Base-by-base conservation (phyloP, 2,888 invertebrate genomes). In the Drosophila subquinaria region DNA sequence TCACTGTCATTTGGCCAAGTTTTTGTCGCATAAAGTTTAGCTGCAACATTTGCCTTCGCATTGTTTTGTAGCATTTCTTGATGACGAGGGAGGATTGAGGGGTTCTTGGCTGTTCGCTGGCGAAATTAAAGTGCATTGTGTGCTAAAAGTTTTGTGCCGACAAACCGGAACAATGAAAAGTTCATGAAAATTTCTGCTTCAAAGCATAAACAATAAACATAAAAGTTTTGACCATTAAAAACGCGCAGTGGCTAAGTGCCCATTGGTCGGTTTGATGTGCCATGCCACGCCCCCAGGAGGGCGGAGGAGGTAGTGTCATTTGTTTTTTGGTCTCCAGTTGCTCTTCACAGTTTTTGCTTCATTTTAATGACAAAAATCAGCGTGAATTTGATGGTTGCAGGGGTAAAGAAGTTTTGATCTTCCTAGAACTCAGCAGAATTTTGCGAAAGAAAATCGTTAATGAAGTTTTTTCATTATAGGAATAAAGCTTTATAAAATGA, bases 121-220 rank as follows among this genome's bases (percentile, higher is more conserved):
- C 52, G 63, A 88, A 83, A 86, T 88, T 86, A 88, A 90, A 86
- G 89, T 90, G 86, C 86, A 86, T 86, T 88, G 90, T 87, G 73
- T 81, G 76, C 83, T 63, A 65, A 85, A 88, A 88, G 83, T 86
- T 88, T 71, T 79, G 63, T 53, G 76, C 86, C 73, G 72, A 77
- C 85, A 86, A 86, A 88, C 90, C 90, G 89, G 90, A 86, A 86
- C 86, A 86, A 86, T 86, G 90, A 90, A 86, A 86, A 86, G 90
- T 86, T 86, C 89, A 86, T 86, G 84, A 88, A 86, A 86, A 86
- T 86, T 88, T 88, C 81, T 79, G 90, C 90, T 81, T 81, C 81
- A 90, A 73, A 84, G 87, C 90, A 88, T 88, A 90, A 90, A 86
- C 90, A 90, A 90, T 90, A 86, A 86, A 86, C 84, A 88, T 81